phyloP scores from a whole-genome alignment of 2,113 vertebrate genomes.

The Oreochromis tanganicae region DNA sequence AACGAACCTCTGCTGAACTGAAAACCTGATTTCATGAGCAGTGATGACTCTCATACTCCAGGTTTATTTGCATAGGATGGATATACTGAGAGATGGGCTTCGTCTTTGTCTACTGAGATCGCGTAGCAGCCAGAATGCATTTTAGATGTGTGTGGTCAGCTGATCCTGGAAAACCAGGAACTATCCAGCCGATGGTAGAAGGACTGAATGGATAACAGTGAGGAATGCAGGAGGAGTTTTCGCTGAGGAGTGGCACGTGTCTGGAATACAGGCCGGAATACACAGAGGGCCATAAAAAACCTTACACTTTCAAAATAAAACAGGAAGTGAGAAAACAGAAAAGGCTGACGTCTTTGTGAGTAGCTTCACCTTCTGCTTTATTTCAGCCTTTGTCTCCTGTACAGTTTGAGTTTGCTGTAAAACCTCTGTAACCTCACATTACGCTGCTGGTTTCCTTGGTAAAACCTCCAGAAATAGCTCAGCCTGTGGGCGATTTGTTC shows the following conservation, averaged over 20 bases:
- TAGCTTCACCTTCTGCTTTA: background rate
- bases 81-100: background rate
- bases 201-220: background rate
- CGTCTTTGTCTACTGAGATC: background rate
- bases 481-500: constrained; percentile 30
- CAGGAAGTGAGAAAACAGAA: background rate
- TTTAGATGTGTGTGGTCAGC: background rate
- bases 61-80: background rate
- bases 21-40: background rate
- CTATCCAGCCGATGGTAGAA: background rate
- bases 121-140: background rate
- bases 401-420: background rate
- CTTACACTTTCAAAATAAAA: background rate
- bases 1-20: background rate
- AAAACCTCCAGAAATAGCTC: constrained; percentile 22
- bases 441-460: background rate
- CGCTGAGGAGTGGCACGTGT: background rate
- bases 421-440: background rate
- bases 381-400: background rate
- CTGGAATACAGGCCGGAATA: background rate
- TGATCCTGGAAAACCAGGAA: background rate
- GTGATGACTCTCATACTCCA: background rate
- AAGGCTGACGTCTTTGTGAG: background rate
- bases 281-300: background rate
- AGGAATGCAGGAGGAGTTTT: background rate